Percentiles rank a stretch among this genome's conserved stretches.
Conservation (phyloP, 2,113 vertebrate species). For the Psilopogon haemacephalus region DNA sequence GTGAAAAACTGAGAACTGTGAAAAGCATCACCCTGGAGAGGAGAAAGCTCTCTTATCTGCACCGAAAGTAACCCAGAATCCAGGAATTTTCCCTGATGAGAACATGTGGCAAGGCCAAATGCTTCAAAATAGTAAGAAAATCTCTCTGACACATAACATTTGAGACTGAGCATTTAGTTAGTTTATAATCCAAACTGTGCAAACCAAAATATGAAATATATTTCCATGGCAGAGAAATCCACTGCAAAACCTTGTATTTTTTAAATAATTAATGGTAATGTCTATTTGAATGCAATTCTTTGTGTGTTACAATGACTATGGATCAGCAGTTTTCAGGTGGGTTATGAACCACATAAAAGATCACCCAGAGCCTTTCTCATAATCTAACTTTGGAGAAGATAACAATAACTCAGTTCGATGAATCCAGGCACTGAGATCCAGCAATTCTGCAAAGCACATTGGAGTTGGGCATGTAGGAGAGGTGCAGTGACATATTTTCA, state of each 20-base stretch:
- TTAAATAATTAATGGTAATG: background rate
- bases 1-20: background rate
- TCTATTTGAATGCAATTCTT: background rate
- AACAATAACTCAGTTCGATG: background rate
- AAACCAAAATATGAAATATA: background rate
- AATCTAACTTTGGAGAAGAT: background rate
- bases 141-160: background rate
- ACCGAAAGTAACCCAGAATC: constrained; percentile 6
- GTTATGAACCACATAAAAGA: background rate
- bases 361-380: background rate
- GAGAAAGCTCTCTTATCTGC: background rate
- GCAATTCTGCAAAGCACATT: background rate
- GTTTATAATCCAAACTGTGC: background rate
- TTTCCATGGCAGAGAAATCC: background rate
- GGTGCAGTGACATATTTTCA: background rate
- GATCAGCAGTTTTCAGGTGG: constrained; percentile 21
- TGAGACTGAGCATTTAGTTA: background rate
- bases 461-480: background rate
- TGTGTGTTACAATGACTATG: background rate
- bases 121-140: background rate
- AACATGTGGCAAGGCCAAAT: background rate
- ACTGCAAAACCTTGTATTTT: background rate
- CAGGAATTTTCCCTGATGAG: constrained; percentile 1
- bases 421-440: background rate
- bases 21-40: background rate